Evolutionary conservation across 2,888 invertebrate species (phyloP).

Genomic region (Archaeoteleia sp.): DNA sequence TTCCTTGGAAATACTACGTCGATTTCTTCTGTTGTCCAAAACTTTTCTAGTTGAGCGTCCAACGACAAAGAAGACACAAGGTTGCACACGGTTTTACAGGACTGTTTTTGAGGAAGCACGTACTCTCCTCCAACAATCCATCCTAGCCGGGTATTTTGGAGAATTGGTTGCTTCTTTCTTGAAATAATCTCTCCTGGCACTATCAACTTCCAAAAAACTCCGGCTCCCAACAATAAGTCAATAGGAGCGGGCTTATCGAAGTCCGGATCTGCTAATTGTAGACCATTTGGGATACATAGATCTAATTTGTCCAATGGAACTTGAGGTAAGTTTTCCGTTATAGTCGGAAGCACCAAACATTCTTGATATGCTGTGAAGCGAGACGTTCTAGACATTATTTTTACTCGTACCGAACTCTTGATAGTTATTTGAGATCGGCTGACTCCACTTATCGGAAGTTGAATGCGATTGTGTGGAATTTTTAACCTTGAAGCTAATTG

Average conservation of each 20-base stretch:
- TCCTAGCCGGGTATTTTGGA: constrained; percentile 1
- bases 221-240: constrained; percentile 7
- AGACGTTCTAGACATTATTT: background rate
- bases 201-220: constrained; percentile 6
- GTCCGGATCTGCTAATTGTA: constrained; percentile 14
- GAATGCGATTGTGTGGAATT: background rate
- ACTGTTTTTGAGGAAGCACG: background rate
- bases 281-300: background rate
- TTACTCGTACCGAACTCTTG: background rate
- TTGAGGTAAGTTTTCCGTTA: constrained; percentile 11
- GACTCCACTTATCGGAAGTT: background rate
- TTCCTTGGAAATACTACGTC: background rate
- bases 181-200: constrained; percentile 3
- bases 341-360: constrained; percentile 1
- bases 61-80: background rate
- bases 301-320: background rate
- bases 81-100: background rate
- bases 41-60: constrained; percentile 3
- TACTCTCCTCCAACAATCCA: constrained; percentile 5
- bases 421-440: background rate
- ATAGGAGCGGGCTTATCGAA: constrained; percentile 8
- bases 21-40: background rate
- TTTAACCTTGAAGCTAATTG: too few species aligned
- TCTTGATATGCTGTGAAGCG: background rate
- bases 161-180: constrained; percentile 3